phyloP scores from a whole-genome alignment of 2,113 vertebrate species.

The Antechinus flavipes region DNA sequence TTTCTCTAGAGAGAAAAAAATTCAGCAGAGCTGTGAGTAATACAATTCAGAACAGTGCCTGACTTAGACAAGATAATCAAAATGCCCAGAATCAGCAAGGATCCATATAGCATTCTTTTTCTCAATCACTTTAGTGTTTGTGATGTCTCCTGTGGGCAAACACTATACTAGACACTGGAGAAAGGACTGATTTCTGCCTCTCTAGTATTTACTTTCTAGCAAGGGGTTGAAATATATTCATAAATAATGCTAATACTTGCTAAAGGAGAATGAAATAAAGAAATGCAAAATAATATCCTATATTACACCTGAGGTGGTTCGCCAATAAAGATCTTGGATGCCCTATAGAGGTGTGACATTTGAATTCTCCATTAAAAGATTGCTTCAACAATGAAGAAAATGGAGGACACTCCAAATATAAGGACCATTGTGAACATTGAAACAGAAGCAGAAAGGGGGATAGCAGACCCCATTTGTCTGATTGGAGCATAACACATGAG shows the following conservation, averaged over 20 bases:
- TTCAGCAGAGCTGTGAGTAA: neutral
- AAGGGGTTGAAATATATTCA: neutral
- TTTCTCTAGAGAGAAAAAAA: neutral
- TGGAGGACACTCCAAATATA: neutral
- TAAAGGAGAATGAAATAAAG: neutral
- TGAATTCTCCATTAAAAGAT: neutral
- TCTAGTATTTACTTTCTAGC: neutral
- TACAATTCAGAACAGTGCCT: neutral
- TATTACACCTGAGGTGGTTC: neutral
- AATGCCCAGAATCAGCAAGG: neutral
- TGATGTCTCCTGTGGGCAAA: neutral
- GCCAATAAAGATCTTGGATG: neutral
- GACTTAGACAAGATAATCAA: neutral
- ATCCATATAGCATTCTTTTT: neutral
- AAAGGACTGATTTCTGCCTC: neutral
- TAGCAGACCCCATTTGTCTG: neutral
- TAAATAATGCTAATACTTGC: neutral
- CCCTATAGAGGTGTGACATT: neutral
- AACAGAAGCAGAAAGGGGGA: neutral
- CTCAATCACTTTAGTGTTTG: neutral
- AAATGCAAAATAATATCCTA: neutral
- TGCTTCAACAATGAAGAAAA: neutral
- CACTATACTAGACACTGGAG: neutral
- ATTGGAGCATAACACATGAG: neutral
- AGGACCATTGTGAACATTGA: neutral